A percentile compares a stretch with the other conserved stretches of the same genome.
Conservation (phyloP, 2,797 vertebrate genomes). For the Danio aesculapii region DNA sequence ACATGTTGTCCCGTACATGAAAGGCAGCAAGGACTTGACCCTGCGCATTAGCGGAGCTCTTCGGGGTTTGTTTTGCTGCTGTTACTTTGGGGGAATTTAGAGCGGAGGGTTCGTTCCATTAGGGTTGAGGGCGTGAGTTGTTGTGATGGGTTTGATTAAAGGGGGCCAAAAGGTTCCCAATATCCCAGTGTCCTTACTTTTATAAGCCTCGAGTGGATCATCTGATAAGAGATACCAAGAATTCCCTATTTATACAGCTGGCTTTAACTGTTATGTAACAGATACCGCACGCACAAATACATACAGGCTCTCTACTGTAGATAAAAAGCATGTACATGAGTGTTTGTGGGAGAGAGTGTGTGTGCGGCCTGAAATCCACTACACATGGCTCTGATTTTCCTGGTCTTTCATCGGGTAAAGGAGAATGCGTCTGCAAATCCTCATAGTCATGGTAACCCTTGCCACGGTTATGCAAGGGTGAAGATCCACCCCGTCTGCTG, state of each 20-base stretch:
- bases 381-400: constrained; percentile 73
- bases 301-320: constrained; percentile 5
- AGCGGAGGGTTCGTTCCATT: constrained; percentile 14
- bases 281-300: constrained; percentile 20
- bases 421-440: constrained; percentile 63
- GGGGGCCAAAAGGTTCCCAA: constrained; percentile 15
- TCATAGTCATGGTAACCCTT: constrained; percentile 55
- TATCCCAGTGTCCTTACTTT: constrained; percentile 33
- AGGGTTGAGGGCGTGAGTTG: neutral
- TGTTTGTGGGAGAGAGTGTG: neutral
- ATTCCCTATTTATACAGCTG: constrained; percentile 60
- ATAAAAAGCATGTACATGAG: neutral
- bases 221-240: constrained; percentile 38
- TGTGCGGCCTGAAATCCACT: constrained; percentile 66
- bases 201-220: constrained; percentile 33
- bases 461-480: constrained; percentile 64
- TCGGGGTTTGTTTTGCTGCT: constrained; percentile 24
- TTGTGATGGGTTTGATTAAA: constrained; percentile 41
- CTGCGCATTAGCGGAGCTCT: constrained; percentile 5
- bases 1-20: neutral
- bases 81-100: constrained; percentile 24
- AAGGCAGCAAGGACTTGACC: neutral
- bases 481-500: neutral
- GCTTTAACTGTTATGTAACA: constrained; percentile 37
- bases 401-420: constrained; percentile 65